phyloP scores from a whole-genome alignment of 2,797 vertebrate genomes.

The Melanitta fusca region DNA sequence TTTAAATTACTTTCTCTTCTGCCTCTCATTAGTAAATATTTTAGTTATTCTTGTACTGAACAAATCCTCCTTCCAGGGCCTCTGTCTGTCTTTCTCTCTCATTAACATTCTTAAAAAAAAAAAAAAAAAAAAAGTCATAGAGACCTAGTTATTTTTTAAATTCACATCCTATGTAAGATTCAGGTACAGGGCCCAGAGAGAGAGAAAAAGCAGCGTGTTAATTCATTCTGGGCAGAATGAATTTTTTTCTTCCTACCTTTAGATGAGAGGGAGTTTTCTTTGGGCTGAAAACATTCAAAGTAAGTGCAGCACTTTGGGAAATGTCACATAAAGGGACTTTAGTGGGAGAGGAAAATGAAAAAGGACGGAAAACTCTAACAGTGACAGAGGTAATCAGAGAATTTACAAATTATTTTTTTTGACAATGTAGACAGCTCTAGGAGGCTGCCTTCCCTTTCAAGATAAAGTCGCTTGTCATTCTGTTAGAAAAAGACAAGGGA shows the following conservation, averaged over 20 bases:
- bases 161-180: neutral
- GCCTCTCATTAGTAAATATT: slow-evolving; percentile 76
- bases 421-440: slow-evolving; percentile 53
- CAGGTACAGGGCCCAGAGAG: neutral
- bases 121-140: slow-evolving; percentile 16
- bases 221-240: neutral
- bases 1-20: slow-evolving; percentile 73
- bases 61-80: slow-evolving; percentile 33
- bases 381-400: slow-evolving; percentile 68
- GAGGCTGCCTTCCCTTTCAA: slow-evolving; percentile 61
- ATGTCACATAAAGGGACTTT: slow-evolving; percentile 43
- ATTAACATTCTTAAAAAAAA: slow-evolving; percentile 36
- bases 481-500: slow-evolving; percentile 68
- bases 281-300: slow-evolving; percentile 43
- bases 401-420: slow-evolving; percentile 73
- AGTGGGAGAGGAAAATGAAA: slow-evolving; percentile 23
- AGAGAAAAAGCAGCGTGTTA: neutral
- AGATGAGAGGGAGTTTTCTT: slow-evolving; percentile 38
- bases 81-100: slow-evolving; percentile 32
- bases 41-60: slow-evolving; percentile 50
- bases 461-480: slow-evolving; percentile 72
- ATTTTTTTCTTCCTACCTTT: neutral
- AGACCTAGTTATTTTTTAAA: slow-evolving; percentile 11
- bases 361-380: slow-evolving; percentile 34
- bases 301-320: slow-evolving; percentile 48